These are phyloP conservation scores for Gallinago stenura DNA, from an alignment of 2,797 vertebrate genomes.

Conservation along the genomic window DNA sequence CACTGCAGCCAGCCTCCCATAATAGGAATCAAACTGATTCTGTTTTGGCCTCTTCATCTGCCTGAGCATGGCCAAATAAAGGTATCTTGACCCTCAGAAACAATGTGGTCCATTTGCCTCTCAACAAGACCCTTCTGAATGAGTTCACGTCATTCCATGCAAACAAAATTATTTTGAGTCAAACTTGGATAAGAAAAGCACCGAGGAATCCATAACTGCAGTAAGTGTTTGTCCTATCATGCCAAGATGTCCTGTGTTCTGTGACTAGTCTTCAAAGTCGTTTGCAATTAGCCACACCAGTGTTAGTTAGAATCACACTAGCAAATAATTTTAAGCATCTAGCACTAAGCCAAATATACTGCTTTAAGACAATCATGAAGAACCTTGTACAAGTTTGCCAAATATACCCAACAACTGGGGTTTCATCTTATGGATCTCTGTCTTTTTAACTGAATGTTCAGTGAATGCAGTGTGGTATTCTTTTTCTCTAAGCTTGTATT, in stretches of 20 bases:
- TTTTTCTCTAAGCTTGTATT: conserved; percentile 21
- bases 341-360: not conserved
- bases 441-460: not conserved
- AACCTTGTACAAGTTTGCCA: conserved; percentile 12
- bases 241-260: not conserved
- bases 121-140: conserved; percentile 27
- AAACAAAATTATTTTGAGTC: conserved; percentile 31
- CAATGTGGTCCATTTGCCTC: conserved; percentile 12
- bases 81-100: conserved; percentile 59
- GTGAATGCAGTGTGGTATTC: not conserved
- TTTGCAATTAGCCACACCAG: conserved; percentile 9
- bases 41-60: conserved; percentile 59
- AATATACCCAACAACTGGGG: not conserved
- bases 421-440: not conserved
- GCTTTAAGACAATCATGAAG: conserved; percentile 9
- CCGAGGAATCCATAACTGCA: not conserved
- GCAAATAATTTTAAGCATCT: conserved; percentile 2
- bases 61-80: conserved; percentile 68
- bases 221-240: not conserved
- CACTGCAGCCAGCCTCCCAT: conserved; percentile 45
- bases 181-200: conserved; percentile 47
- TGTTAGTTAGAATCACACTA: conserved; percentile 13
- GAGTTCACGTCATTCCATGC: conserved; percentile 53
- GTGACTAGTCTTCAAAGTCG: not conserved
- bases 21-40: conserved; percentile 64